Conservation (phyloP, 1,140 invertebrate species). For the Scaptomyza pallida region DNA sequence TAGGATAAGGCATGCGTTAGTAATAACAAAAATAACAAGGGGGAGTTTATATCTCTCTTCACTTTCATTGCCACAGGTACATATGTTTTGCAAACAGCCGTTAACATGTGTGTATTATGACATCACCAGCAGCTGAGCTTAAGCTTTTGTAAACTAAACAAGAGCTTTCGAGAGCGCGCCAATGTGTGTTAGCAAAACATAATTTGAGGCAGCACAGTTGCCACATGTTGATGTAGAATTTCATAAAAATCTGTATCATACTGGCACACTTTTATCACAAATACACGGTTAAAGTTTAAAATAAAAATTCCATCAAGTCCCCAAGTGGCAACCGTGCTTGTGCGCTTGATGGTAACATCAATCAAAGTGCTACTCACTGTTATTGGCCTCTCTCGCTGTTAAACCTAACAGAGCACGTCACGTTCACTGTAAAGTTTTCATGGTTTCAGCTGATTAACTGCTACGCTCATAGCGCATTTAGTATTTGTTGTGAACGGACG, state of each 20-base stretch:
- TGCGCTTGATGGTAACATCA: neutral
- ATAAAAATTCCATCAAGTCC: too few species aligned
- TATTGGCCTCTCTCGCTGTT: conserved; percentile 5
- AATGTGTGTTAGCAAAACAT: conserved; percentile 8
- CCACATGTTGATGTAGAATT: neutral
- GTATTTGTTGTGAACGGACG: conserved; percentile 57
- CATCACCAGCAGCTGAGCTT: conserved; percentile 43
- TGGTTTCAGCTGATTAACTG: conserved; percentile 8
- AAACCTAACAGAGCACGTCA: neutral
- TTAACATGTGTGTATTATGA: conserved; percentile 45
- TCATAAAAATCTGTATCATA: too few species aligned
- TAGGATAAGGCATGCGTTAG: conserved; percentile 40
- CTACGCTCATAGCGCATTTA: conserved; percentile 50
- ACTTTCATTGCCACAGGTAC: conserved; percentile 33
- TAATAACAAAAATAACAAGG: conserved; percentile 23
- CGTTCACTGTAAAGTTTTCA: conserved; percentile 37
- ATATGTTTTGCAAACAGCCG: conserved; percentile 36
- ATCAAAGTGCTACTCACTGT: conserved; percentile 11
- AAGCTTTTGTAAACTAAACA: conserved; percentile 6
- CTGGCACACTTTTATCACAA: neutral
- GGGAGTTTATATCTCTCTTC: conserved; percentile 9
- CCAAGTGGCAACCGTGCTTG: neutral
- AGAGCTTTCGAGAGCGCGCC: conserved; percentile 29
- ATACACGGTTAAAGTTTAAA: neutral
- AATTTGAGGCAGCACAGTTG: neutral